phyloP scores from a whole-genome alignment of 2,888 invertebrate genomes.

The Lampropteryx suffumata region DNA sequence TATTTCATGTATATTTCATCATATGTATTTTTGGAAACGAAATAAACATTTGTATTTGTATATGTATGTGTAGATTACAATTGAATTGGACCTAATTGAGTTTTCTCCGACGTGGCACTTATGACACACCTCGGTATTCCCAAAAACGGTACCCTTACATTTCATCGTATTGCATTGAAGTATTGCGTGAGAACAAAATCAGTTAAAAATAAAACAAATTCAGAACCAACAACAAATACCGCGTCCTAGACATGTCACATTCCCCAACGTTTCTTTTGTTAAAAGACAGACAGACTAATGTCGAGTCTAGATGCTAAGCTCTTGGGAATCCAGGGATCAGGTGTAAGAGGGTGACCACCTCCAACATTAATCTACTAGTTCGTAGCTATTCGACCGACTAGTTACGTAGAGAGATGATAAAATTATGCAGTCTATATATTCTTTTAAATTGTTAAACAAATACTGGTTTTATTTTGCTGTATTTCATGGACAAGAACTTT shows the following conservation, averaged over 20 bases:
- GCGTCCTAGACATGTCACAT: constrained; percentile 2
- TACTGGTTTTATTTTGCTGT: no score
- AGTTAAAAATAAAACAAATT: not conserved
- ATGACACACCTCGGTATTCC: no score
- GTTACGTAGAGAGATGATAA: constrained; percentile 6
- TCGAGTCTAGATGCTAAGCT: constrained; percentile 27
- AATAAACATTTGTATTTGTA: no score
- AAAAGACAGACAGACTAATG: constrained; percentile 30
- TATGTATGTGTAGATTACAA: no score
- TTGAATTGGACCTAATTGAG: no score
- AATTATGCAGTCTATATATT: constrained; percentile 14
- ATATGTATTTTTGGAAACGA: no score
- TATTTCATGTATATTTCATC: no score
- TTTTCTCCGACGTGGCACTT: no score
- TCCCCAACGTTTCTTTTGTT: constrained; percentile 17
- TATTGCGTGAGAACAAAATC: no score
- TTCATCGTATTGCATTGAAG: no score
- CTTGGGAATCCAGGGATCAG: constrained; percentile 22
- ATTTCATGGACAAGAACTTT: no score
- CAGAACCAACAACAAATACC: not conserved
- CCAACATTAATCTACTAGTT: constrained; percentile 26
- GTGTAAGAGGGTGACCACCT: constrained; percentile 28
- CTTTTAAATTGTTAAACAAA: not conserved
- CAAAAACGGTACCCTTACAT: no score
- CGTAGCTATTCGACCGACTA: constrained; percentile 8